Evolutionary conservation across 2,113 vertebrate genomes (phyloP).

Genomic region (Pseudorasbora parva): DNA sequence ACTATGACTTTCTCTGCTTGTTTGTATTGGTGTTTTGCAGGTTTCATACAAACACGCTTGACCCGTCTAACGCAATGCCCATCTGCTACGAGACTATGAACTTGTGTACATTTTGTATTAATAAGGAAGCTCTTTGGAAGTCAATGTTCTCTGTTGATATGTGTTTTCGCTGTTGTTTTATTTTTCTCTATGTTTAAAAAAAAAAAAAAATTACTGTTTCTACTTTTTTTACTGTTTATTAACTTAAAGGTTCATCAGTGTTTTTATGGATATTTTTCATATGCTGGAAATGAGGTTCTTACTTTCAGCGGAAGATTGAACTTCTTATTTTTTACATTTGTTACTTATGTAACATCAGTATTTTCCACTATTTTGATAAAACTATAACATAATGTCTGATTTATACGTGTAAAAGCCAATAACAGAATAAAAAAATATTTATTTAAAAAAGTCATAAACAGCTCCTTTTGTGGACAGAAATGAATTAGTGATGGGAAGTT

Average conservation of each 20-base stretch:
- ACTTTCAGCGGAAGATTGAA: constrained; percentile 96
- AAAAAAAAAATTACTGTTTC: constrained; percentile 78
- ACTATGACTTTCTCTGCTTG: constrained; percentile 21
- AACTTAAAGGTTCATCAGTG: constrained; percentile 91
- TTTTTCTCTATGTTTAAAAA: constrained; percentile 67
- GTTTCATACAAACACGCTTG: constrained; percentile 40
- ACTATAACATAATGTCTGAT: constrained; percentile 99
- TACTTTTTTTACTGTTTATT: constrained; percentile 90
- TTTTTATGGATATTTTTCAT: constrained; percentile 98
- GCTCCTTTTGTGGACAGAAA: neutral
- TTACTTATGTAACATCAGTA: constrained; percentile 99
- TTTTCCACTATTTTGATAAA: constrained; percentile 99
- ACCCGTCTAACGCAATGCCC: constrained; percentile 10
- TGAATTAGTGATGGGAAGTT: too few relatives aligned
- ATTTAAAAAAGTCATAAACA: constrained; percentile 83
- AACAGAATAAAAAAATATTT: constrained; percentile 99
- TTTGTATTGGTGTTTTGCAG: constrained; percentile 50
- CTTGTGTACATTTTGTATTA: constrained; percentile 78
- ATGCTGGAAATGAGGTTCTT: constrained; percentile 93
- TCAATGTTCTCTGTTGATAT: constrained; percentile 72
- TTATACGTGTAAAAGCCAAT: constrained; percentile 99
- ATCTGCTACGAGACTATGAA: constrained; percentile 69
- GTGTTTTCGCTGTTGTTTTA: constrained; percentile 65
- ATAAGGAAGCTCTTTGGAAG: constrained; percentile 69
- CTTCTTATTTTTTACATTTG: constrained; percentile 97